Conservation (phyloP, 2,113 vertebrate genomes). For the Nyctibius bracteatus region DNA sequence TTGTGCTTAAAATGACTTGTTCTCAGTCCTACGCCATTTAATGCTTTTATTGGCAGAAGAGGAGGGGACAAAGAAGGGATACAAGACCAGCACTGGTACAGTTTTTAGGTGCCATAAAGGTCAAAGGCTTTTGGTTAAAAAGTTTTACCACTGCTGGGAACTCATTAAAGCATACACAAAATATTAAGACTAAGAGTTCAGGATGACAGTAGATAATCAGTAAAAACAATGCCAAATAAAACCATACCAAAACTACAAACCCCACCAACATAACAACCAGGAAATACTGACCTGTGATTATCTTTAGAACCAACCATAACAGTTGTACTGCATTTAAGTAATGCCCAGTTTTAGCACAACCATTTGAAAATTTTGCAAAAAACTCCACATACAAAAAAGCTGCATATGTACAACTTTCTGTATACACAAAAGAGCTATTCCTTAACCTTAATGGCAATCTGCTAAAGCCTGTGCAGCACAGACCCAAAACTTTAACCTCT, state of each 20-base stretch:
- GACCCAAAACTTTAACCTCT: not conserved
- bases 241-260: not conserved
- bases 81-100: not conserved
- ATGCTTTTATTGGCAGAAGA: not conserved
- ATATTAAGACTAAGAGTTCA: not conserved
- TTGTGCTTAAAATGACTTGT: not conserved
- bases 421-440: not conserved
- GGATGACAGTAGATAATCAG: not conserved
- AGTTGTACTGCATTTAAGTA: not conserved
- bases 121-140: not conserved
- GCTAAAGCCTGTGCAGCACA: not conserved
- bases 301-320: not conserved
- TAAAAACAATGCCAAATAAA: not conserved
- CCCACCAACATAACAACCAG: not conserved
- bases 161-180: not conserved
- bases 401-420: accelerated
- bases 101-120: not conserved
- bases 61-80: not conserved
- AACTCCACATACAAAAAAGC: not conserved
- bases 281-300: not conserved
- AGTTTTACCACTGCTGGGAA: not conserved
- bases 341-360: not conserved
- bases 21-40: not conserved
- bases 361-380: not conserved
- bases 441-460: not conserved